Conservation (phyloP, 37 sponge, comb jelly and placozoan genomes). For the Eunapius fragilis region DNA sequence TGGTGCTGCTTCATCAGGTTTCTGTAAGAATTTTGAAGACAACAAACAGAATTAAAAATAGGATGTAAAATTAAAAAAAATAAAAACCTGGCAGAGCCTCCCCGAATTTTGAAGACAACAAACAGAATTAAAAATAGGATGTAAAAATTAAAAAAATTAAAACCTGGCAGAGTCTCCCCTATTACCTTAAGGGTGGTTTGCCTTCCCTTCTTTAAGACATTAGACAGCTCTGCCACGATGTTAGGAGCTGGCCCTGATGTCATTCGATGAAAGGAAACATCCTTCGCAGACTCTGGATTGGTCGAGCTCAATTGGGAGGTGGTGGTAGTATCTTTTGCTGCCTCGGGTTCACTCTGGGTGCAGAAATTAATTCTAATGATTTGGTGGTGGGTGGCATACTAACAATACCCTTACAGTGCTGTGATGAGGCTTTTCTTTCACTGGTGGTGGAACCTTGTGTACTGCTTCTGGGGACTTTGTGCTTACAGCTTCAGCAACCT, state of each 20-base stretch:
- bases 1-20: neutral
- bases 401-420: neutral
- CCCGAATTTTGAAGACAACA: too few species aligned
- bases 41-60: too few species aligned
- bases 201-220: neutral
- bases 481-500: neutral
- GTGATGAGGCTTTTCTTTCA: conserved; percentile 32
- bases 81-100: too few species aligned
- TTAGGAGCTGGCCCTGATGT: neutral
- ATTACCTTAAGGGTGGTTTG: neutral
- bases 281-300: neutral
- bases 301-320: too few species aligned
- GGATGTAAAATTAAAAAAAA: neutral
- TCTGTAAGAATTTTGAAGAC: neutral
- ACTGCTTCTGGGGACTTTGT: conserved; percentile 6
- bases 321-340: neutral
- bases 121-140: neutral
- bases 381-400: too few species aligned
- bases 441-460: conserved; percentile 29
- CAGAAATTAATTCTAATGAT: neutral
- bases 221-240: neutral
- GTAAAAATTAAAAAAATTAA: neutral
- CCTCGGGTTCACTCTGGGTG: neutral
- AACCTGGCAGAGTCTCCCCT: too few species aligned
- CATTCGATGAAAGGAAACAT: neutral